Evolutionary conservation across 2,888 invertebrate species (phyloP).

Genomic region (Gerris lacustris): DNA sequence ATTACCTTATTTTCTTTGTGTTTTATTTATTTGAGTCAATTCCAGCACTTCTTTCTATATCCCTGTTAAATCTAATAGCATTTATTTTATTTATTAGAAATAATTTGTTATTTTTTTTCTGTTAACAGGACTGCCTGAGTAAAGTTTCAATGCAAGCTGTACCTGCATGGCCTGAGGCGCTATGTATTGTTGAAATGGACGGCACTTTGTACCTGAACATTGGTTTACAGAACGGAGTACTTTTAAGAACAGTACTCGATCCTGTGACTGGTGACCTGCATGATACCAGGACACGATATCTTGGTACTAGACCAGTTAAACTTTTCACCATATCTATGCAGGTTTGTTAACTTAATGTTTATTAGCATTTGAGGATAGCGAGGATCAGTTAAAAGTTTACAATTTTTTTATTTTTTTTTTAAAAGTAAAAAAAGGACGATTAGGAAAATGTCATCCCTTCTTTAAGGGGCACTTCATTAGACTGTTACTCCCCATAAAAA

Average conservation of each 20-base stretch:
- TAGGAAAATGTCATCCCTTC: no score
- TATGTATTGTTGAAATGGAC: constrained; percentile 92
- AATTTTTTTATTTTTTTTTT: no score
- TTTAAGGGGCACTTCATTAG: no score
- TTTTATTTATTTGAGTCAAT: no score
- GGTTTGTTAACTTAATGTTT: constrained; percentile 57
- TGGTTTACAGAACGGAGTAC: constrained; percentile 90
- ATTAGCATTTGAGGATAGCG: neutral
- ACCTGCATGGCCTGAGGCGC: constrained; percentile 89
- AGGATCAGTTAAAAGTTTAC: no score
- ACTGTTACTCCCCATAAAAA: no score
- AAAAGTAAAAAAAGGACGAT: no score
- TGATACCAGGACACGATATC: constrained; percentile 91
- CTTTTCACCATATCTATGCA: constrained; percentile 92
- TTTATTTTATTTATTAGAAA: neutral
- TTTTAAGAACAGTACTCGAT: constrained; percentile 85
- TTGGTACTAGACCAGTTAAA: constrained; percentile 91
- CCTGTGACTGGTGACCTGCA: constrained; percentile 92
- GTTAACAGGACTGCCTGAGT: constrained; percentile 69
- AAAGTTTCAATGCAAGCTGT: constrained; percentile 93
- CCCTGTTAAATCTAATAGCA: no score
- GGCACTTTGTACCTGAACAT: constrained; percentile 84
- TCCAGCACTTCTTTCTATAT: no score
- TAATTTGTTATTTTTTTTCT: constrained; percentile 14
- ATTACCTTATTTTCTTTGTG: no score